Evolutionary conservation across 2,797 vertebrate species (phyloP), one percentile per base, ranked within the genome.

Genomic region (Chrysocyon brachyurus): DNA sequence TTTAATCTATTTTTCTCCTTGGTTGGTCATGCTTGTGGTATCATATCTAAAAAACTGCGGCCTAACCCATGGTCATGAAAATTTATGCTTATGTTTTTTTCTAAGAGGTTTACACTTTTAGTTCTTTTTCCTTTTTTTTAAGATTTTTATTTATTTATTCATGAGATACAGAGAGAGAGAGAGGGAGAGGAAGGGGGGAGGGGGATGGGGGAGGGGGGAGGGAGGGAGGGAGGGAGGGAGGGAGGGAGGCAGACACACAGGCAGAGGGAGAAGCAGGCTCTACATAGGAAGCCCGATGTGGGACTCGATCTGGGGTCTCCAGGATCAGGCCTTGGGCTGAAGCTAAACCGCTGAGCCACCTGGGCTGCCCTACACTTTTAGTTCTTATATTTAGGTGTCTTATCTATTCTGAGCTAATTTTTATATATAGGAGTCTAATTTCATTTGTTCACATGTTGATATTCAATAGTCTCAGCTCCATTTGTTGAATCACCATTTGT

Each of bases 401-500:
- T 70, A 72, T 10, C 46, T 28, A 82, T 36, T 85, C 56, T 77
- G 49, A 52, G 59, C 56, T 95, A 68, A 73, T 73, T 90, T 84
- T 91, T 52, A 4, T 26, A 57, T 46, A 52, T 54, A 82, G 64
- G 16, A 5, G 26, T 59, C 17, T 40, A 88, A 70, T 17, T 90
- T 82, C 56, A 88, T 78, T 90, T 64, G 52, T 81, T 91, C 73
- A 79, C 17, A 79, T 89, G 68, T n/a, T 54, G 66, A 63, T 66
- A 75, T 61, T 33, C 40, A 79, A 17, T 21, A 66, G 40, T 72
- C 17, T 63, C 36, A 72, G 70, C 0, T 52, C 16, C 26, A 52
- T 17, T 46, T 73, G 72, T 73, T 46, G 12, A 73, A 75, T 49
- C 24, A 77, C 11, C 57, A 68, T 73, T 82, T 95, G 66, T 40